These are phyloP conservation scores for Limulus polyphemus DNA, from an alignment of 2,888 invertebrate species.

Conservation along the genomic window DNA sequence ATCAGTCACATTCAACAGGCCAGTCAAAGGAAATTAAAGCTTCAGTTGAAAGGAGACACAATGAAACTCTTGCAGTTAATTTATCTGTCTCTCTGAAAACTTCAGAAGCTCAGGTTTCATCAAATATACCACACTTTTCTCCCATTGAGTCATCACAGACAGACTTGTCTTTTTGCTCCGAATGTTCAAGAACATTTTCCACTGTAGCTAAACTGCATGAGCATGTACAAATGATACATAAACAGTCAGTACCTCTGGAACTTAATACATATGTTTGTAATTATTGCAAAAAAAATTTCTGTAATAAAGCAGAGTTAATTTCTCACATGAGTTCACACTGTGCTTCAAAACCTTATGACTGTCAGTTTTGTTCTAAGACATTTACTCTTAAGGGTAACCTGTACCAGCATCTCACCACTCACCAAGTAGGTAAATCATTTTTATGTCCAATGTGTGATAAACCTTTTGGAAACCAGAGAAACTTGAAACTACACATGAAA, in stretches of 20 bases:
- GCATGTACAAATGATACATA: conserved; percentile 16
- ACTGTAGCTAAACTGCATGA: conserved; percentile 15
- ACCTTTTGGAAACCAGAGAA: conserved; percentile 17
- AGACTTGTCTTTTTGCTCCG: conserved; percentile 18
- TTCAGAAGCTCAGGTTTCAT: conserved; percentile 11
- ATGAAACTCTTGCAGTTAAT: conserved; percentile 4
- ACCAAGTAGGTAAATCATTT: conserved; percentile 13
- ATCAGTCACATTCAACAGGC: no score
- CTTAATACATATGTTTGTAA: conserved; percentile 19
- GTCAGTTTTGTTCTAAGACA: conserved; percentile 20
- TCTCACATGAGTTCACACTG: conserved; percentile 22
- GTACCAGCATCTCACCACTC: conserved; percentile 19
- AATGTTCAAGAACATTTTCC: conserved; percentile 19
- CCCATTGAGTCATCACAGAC: conserved; percentile 8
- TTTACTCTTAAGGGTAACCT: conserved; percentile 21
- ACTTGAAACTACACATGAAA: conserved; percentile 17
- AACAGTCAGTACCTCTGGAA: conserved; percentile 13
- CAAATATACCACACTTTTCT: conserved; percentile 8
- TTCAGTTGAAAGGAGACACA: conserved; percentile 10
- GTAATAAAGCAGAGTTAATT: conserved; percentile 18
- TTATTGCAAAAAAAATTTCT: conserved; percentile 16
- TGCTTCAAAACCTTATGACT: conserved; percentile 22
- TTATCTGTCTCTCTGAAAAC: conserved; percentile 1
- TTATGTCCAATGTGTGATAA: conserved; percentile 19
- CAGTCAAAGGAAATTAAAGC: conserved; percentile 3